Evolutionary conservation across 2,888 invertebrate species (phyloP).

Genomic region (Dendrolimus pini): DNA sequence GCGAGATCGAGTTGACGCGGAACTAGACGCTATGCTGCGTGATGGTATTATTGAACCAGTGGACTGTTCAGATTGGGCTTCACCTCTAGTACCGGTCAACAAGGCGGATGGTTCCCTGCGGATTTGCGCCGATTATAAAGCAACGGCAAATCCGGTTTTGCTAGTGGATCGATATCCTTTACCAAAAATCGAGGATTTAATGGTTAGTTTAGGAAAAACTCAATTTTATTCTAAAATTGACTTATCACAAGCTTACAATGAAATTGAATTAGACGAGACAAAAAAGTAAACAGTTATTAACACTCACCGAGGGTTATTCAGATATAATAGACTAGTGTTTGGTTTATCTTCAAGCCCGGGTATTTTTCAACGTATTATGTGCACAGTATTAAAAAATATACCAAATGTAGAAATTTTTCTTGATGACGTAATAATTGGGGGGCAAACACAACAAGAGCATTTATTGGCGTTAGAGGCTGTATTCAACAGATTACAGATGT

Average conservation of each 20-base stretch:
- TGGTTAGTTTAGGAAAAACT: slow-evolving; percentile 4
- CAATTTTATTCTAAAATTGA: background rate
- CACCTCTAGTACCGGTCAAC: slow-evolving; percentile 8
- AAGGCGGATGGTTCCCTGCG: slow-evolving; percentile 1
- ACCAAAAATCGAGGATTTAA: slow-evolving; percentile 6
- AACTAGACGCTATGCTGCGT: slow-evolving; percentile 9
- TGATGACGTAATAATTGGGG: too few species aligned
- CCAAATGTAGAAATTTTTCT: too few species aligned
- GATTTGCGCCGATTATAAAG: slow-evolving; percentile 12
- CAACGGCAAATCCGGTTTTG: background rate
- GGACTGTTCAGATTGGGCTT: slow-evolving; percentile 7
- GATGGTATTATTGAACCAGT: background rate
- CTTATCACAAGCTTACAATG: too few species aligned
- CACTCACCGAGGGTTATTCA: background rate
- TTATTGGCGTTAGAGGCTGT: too few species aligned
- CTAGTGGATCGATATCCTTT: slow-evolving; percentile 9
- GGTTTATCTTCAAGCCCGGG: too few species aligned
- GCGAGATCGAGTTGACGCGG: background rate
- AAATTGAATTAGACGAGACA: too few species aligned
- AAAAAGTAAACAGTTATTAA: slow-evolving; percentile 3
- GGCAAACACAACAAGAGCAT: too few species aligned
- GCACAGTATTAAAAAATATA: too few species aligned
- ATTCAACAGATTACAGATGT: too few species aligned
- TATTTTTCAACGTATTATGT: too few species aligned
- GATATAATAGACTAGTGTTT: too few species aligned